Evolutionary conservation across 2,797 vertebrate species (phyloP), one percentile per base, ranked within the genome.

Genomic region (Anniella stebbinsi): DNA sequence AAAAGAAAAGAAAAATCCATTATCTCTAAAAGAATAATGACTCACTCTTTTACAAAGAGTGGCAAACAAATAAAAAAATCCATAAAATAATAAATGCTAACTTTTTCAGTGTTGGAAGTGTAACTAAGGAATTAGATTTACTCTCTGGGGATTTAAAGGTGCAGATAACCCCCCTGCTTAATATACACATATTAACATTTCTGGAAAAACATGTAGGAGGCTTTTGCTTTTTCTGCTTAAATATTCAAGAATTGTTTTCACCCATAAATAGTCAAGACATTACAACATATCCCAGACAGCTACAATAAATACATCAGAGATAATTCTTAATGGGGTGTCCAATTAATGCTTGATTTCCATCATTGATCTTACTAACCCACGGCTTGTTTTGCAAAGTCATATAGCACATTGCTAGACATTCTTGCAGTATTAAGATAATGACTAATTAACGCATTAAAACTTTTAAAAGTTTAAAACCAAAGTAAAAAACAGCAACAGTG

Each of bases 181-280:
- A 11, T 80, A 38, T 41, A 18, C 30, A 45, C 6, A 57, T 45
- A 76, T 21, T 84, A 78, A 33, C 28, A 15, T 6, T 25, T 33
- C n/a, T 41, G 63, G 33, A 54, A 6, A 6, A 70, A 85, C n/a
- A 85, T 57, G 13, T 60, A 45, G 63, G 80, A 45, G 33, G 13
- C 67, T 25, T 72, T 85, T 38, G 21, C 17, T 21, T 80, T 28
- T 72, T 48, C 36, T 63, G 54, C 30, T 72, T 63, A 57, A 38
- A 36, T 85, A 86, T 86, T 10, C 51, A 86, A 80, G 67, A 41
- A 80, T 21, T 90, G 30, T 48, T 70, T 80, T 86, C 30, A 48
- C 4, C 76, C 21, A 36, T 86, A 72, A 72, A 80, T 41, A 25
- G 51, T 5, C 51, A 13, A 80, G 76, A 72, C 28, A 21, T 86